Base-by-base conservation (phyloP, 2,888 invertebrate species). In the Drosophila mulleri region DNA sequence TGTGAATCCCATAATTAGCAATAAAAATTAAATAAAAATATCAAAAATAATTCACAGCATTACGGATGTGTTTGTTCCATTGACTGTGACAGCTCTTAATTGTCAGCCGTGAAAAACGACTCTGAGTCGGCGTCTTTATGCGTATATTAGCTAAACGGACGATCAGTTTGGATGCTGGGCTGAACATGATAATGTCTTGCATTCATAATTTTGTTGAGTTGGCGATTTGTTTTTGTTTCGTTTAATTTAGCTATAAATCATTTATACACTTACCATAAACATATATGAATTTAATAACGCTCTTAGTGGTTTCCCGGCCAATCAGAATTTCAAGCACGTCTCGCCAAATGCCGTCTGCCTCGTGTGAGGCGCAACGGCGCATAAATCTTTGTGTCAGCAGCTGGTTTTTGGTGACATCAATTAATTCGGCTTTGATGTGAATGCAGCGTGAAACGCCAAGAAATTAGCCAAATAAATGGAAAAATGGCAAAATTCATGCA, bases 191-290 rank as follows among this genome's bases (percentile, higher is more conserved):
- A 68, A 73, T 77, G 64, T 72, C 82, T 78, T 80, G 78, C 82
- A 86, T 86, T 84, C 82, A 86, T 88, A 84, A 88, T 88, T 71
- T 44, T 62, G 14, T 45, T 8, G 18, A 4, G 29, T 3, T 32
- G 32, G 16, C 12, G 29, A 0, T 29, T 32, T 48, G 48, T 32
- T 50, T 18, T 18, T 50, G 48, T 11, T 32, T 50, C n/a, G 18
- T 59, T 50, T 58, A 72, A 78, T 82, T 75, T 71, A 71, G 78
- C 39, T 72, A 86, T 86, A 85, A 86, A 88, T 88, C 65, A 85
- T 83, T 88, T 78, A 88, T 82, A 72, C 70, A 75, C 48, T 60
- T 57, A 61, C 39, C 42, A 70, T 61, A 74, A 56, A 48, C 23
- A 44, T 60, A 56, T 48, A 54, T 70, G 71, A 66, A 71, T 83